Conservation (phyloP, 2,113 vertebrate genomes). For the Mesembrinibis cayennensis region DNA sequence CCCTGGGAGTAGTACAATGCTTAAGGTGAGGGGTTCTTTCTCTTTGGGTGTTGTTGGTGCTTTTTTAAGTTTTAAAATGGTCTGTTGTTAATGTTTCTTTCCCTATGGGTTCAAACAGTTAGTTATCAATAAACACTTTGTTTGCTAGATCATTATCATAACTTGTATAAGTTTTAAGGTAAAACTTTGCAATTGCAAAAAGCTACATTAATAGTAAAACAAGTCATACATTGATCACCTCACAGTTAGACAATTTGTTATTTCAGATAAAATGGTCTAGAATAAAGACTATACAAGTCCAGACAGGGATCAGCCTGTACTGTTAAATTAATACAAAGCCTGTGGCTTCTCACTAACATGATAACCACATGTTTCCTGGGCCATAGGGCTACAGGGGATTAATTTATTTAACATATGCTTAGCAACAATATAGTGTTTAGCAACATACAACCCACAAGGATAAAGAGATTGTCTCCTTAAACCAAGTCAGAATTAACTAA, state of each 20-base stretch:
- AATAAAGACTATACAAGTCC: neutral
- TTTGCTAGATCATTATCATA: neutral
- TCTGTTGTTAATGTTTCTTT: neutral
- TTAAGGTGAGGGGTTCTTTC: neutral
- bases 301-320: rapidly evolving
- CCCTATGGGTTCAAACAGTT: neutral
- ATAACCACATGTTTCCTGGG: neutral
- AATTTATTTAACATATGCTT: neutral
- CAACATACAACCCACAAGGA: neutral
- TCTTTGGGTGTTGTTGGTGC: neutral
- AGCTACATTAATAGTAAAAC: neutral
- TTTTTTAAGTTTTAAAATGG: neutral
- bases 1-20: neutral
- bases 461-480: neutral
- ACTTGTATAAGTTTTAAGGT: neutral
- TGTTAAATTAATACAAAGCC: neutral
- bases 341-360: neutral
- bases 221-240: neutral
- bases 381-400: neutral
- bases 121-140: neutral
- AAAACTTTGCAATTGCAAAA: neutral
- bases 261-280: neutral
- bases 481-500: neutral
- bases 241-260: neutral
- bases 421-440: neutral